Base-by-base conservation (phyloP, 2,113 vertebrate genomes). In the Gobius niger region DNA sequence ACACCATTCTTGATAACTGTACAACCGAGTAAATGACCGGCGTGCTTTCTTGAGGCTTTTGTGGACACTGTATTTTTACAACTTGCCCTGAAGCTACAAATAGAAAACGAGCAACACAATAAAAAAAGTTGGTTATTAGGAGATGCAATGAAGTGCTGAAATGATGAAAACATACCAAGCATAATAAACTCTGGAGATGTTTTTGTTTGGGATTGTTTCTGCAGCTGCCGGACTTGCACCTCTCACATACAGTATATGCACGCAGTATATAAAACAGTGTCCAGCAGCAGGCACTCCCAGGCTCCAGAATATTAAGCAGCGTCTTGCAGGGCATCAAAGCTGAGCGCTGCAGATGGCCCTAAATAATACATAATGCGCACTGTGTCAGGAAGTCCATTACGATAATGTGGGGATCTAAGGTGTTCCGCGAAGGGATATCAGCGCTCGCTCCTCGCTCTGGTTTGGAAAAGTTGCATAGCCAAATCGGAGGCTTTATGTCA, bases 361-460 rank as follows among this genome's bases (percentile, higher is more conserved):
- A 76, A 78, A 85, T 84, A 68, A 83, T 85, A 60, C 73, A 85
- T 87, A 87, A 88, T 87, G 79, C 73, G 70, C 24, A 34, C 67
- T 56, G 44, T 73, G 72, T 87, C 82, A 77, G 81, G 75, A 75
- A 81, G 68, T 80, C 75, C 82, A 85, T 85, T 85, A 87, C 68
- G 61, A 16, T 77, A 81, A 81, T 79, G 68, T 68, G 34, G 16
- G 75, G 77, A 78, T 77, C 72, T 64, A 53, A 82, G 63, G 54
- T 71, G 78, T 64, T 81, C 67, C 53, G 42, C 50, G 50, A 65
- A 65, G n/a, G 68, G 56, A 42, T 16, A 61, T 66, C 42, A 1
- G 49, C 44, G 53, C 80, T 77, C 68, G 50, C 44, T 42, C 7
- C 57, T 12, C 13, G 41, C 1, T 40, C 56, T 54, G 52, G 65